Evolutionary conservation across 2,888 invertebrate species (phyloP).

Genomic region (Icerya purchasi): DNA sequence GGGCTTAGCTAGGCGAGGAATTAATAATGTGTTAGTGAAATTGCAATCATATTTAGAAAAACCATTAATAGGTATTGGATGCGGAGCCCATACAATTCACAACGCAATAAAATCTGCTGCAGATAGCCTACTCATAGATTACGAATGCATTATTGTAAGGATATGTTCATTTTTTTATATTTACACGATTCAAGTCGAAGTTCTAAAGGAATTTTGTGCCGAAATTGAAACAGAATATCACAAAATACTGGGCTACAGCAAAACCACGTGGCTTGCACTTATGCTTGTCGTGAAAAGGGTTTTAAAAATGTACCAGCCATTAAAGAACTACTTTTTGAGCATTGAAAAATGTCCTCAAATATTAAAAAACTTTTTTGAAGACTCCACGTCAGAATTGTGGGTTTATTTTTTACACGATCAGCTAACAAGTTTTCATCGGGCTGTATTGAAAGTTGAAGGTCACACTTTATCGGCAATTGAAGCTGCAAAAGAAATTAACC

Average conservation of each 20-base stretch:
- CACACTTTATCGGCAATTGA: neutral
- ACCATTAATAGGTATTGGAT: neutral
- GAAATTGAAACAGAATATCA: neutral
- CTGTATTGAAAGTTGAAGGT: neutral
- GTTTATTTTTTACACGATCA: neutral
- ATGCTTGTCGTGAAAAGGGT: neutral
- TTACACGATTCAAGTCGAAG: neutral
- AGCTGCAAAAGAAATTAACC: neutral
- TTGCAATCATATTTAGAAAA: no score
- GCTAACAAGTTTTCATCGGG: neutral
- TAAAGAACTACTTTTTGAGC: neutral
- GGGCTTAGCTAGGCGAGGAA: neutral
- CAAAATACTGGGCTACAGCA: neutral
- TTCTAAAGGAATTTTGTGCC: neutral
- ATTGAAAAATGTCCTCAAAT: neutral
- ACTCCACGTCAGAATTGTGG: neutral
- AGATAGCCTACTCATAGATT: no score
- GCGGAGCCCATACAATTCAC: neutral
- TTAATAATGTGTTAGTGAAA: neutral
- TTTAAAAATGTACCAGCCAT: neutral
- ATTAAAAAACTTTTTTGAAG: neutral
- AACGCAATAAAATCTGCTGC: neutral
- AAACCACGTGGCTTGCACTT: neutral
- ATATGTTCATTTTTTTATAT: neutral
- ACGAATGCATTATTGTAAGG: neutral